Conservation (phyloP, 2,113 vertebrate species). For the Caloenas nicobarica region DNA sequence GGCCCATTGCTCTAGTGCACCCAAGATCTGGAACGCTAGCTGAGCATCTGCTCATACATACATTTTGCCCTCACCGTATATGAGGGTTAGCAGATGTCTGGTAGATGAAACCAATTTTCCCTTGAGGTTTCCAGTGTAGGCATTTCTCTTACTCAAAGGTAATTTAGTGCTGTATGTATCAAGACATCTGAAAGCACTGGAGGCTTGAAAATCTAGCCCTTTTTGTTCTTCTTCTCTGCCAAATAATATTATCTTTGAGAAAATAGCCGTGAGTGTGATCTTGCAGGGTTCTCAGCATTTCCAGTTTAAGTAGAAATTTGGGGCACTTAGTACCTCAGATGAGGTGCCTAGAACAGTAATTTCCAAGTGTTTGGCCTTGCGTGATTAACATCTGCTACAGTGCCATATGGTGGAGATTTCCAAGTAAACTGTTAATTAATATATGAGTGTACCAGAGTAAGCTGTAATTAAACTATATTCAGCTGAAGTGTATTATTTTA, state of each 20-base stretch:
- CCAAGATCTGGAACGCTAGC: not conserved
- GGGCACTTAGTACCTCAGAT: conserved; percentile 1
- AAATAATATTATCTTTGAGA: not conserved
- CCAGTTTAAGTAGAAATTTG: conserved; percentile 8
- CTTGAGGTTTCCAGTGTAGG: not conserved
- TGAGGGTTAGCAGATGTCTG: not conserved
- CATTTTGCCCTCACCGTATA: accelerated
- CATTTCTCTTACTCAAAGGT: not conserved
- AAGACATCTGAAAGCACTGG: not conserved
- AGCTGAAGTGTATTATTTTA: conserved; percentile 23
- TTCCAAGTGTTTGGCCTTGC: conserved; percentile 35
- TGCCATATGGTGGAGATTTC: conserved; percentile 62
- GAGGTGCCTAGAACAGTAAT: conserved; percentile 33
- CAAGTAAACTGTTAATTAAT: conserved; percentile 67
- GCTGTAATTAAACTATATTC: conserved; percentile 40
- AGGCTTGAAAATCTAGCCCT: not conserved
- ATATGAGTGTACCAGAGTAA: not conserved
- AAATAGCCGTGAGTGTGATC: not conserved
- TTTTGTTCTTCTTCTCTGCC: not conserved
- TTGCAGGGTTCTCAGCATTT: not conserved
- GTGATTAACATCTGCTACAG: conserved; percentile 55
- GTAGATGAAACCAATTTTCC: not conserved
- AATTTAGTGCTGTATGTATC: not conserved
- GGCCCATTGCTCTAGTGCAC: not conserved
- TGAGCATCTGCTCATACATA: accelerated